A percentile compares a stretch with the other conserved stretches of the same genome.
Evolutionary conservation across 1,140 invertebrate genomes (phyloP).

Genomic region (Leptinotarsa lineolata): DNA sequence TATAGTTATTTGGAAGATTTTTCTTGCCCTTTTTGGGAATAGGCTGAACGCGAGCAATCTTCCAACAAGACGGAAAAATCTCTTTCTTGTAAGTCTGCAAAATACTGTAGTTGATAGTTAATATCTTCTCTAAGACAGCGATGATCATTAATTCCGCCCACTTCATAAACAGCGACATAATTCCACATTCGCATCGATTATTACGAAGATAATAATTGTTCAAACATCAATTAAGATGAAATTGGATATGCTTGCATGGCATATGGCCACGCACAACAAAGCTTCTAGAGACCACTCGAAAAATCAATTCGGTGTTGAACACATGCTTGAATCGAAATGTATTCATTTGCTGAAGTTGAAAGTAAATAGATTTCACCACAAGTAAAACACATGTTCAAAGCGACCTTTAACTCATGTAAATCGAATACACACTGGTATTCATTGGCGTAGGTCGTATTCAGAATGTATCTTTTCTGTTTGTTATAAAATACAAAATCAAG

Average conservation of each 20-base stretch:
- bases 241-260: not conserved
- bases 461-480: not conserved
- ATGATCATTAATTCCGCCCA: too few relatives aligned
- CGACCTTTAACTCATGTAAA: slow-evolving; percentile 8
- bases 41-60: too few relatives aligned
- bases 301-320: not conserved
- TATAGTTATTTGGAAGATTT: too few relatives aligned
- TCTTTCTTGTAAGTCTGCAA: too few relatives aligned
- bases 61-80: too few relatives aligned
- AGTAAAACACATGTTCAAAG: not conserved
- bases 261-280: not conserved
- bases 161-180: too few relatives aligned
- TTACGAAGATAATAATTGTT: not conserved
- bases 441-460: not conserved
- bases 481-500: too few relatives aligned
- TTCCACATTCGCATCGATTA: too few relatives aligned
- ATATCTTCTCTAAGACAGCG: too few relatives aligned
- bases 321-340: slow-evolving; percentile 2
- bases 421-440: not conserved
- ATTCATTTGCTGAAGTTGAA: not conserved
- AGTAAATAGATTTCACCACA: slow-evolving; percentile 3
- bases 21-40: too few relatives aligned
- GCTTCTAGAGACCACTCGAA: not conserved
- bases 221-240: not conserved
- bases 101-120: too few relatives aligned